A percentile compares a stretch with the other conserved stretches of the same genome.
Evolutionary conservation across 64 coral and sea anemone genomes (phyloP).

Genomic region (Cladopsammia gracilis): DNA sequence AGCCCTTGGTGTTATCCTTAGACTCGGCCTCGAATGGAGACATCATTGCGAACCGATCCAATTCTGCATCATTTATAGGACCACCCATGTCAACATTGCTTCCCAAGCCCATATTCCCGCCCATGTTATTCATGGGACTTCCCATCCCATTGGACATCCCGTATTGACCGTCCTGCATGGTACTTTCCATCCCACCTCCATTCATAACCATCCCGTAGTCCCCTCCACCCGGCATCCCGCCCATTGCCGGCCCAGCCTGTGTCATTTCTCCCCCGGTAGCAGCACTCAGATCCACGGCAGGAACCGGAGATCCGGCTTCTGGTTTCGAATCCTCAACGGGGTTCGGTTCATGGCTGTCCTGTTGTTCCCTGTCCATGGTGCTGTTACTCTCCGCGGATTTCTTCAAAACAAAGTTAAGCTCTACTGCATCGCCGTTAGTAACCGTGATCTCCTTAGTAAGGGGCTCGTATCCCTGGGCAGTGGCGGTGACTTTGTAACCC

Average conservation of each 20-base stretch:
- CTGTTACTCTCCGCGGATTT: slow-evolving; percentile 41
- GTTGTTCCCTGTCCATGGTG: slow-evolving; percentile 17
- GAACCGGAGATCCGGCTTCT: slow-evolving; percentile 47
- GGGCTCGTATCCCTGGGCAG: slow-evolving; percentile 66
- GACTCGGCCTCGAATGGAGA: slow-evolving; percentile 80
- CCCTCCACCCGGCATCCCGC: slow-evolving; percentile 14
- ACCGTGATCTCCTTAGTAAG: slow-evolving; percentile 73
- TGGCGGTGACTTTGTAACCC: slow-evolving; percentile 78
- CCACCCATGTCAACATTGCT: slow-evolving; percentile 50
- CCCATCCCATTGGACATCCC: slow-evolving; percentile 26
- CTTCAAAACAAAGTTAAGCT: slow-evolving; percentile 90
- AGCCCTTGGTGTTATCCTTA: slow-evolving; percentile 53
- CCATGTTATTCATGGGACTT: not conserved
- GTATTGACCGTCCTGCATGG: slow-evolving; percentile 1
- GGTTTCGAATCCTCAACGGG: slow-evolving; percentile 77
- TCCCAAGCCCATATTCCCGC: slow-evolving; percentile 35
- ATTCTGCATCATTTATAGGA: slow-evolving; percentile 39
- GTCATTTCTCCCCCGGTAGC: slow-evolving; percentile 29
- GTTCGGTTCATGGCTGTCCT: slow-evolving; percentile 63
- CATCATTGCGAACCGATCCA: slow-evolving; percentile 80
- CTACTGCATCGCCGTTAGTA: slow-evolving; percentile 37
- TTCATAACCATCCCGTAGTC: slow-evolving; percentile 16
- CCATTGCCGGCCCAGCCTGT: not conserved
- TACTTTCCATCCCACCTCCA: slow-evolving; percentile 24
- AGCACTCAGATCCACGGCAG: slow-evolving; percentile 17